phyloP scores from a whole-genome alignment of 1,140 invertebrate species.

The Scylla paramamosain region DNA sequence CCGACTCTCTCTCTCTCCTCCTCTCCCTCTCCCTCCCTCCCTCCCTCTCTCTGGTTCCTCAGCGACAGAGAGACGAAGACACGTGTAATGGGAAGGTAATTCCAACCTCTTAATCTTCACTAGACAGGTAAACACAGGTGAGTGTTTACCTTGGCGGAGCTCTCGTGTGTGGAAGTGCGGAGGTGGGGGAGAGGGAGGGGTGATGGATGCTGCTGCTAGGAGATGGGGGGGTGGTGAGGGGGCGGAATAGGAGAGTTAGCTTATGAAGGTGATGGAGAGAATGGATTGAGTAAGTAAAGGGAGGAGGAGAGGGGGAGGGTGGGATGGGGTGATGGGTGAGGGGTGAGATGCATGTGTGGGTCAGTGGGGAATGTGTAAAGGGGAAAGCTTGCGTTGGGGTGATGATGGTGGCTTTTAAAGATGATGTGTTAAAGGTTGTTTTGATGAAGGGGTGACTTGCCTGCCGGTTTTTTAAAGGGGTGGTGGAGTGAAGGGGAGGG shows the following conservation, averaged over 20 bases:
- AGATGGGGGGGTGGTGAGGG: neutral
- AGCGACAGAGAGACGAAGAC: neutral
- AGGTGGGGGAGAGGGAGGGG: neutral
- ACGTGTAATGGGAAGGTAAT: neutral
- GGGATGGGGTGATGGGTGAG: neutral
- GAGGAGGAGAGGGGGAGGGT: neutral
- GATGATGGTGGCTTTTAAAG: neutral
- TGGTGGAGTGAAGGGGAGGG: neutral
- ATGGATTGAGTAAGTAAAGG: neutral
- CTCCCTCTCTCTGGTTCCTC: neutral
- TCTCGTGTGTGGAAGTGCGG: neutral
- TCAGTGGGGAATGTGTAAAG: neutral
- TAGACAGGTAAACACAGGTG: neutral
- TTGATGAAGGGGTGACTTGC: neutral
- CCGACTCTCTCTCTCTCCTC: neutral
- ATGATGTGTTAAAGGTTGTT: neutral
- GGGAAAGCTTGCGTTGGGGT: neutral
- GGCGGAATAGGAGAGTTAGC: too few species aligned
- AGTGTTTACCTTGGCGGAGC: neutral
- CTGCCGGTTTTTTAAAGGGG: neutral
- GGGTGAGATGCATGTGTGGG: neutral
- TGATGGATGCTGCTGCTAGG: neutral
- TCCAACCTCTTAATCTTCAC: neutral
- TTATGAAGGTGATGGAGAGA: neutral
- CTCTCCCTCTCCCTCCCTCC: slow-evolving; percentile 17